Percentiles rank a stretch among this genome's conserved stretches.
Evolutionary conservation across 2,888 invertebrate species (phyloP).

Genomic region (Notocelia uddmanniana): DNA sequence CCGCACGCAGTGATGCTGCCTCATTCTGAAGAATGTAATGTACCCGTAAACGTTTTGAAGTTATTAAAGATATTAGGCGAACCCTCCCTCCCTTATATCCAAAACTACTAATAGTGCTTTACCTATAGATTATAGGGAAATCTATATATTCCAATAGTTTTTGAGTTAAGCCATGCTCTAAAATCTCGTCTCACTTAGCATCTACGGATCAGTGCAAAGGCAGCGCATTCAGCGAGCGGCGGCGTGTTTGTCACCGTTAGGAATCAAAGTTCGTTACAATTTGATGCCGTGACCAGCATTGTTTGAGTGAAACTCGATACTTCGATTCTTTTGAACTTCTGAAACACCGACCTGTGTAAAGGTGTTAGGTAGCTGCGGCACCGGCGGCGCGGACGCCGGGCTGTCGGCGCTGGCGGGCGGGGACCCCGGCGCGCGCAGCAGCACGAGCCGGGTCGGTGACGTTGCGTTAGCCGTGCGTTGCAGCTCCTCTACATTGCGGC

Average conservation of each 20-base stretch:
- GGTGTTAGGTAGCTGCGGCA: conserved; percentile 52
- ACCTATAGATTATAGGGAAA: too few relatives aligned
- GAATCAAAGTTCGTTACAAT: not conserved
- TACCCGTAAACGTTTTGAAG: too few relatives aligned
- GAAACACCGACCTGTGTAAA: conserved; percentile 68
- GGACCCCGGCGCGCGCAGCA: conserved; percentile 73
- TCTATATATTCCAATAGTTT: too few relatives aligned
- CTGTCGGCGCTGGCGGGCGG: conserved; percentile 49
- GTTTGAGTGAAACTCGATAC: not conserved
- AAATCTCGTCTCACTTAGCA: too few relatives aligned
- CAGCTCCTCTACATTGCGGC: conserved; percentile 90
- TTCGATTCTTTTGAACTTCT: not conserved
- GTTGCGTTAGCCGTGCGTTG: conserved; percentile 87
- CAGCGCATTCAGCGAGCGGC: too few relatives aligned
- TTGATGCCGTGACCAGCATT: too few relatives aligned
- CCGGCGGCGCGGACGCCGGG: conserved; percentile 68
- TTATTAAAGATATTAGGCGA: too few relatives aligned
- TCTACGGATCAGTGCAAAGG: not conserved
- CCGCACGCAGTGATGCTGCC: conserved; percentile 83
- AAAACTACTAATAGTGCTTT: too few relatives aligned
- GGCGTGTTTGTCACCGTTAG: too few relatives aligned
- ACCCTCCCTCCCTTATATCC: too few relatives aligned
- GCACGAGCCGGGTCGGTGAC: conserved; percentile 88
- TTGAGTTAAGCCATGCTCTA: too few relatives aligned
- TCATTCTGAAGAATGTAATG: conserved; percentile 70